These are phyloP conservation scores for Ahaetulla prasina DNA, from an alignment of 2,113 vertebrate species.

Conservation along the genomic window DNA sequence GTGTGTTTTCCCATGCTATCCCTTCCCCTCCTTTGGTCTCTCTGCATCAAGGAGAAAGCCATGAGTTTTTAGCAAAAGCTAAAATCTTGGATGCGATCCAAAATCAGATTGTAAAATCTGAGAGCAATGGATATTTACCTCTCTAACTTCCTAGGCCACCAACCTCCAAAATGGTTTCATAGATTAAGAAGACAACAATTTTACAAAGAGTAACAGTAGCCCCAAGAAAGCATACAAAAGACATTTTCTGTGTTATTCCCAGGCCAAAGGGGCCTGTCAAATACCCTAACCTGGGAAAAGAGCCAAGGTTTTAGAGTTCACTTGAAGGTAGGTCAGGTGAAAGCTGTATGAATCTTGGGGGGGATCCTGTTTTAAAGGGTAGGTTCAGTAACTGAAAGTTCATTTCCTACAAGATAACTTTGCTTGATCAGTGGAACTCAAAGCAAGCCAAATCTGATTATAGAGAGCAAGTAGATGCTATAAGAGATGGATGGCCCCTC, in stretches of 20 bases:
- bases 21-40: constrained; percentile 12
- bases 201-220: neutral
- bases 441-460: neutral
- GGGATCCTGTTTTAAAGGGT: neutral
- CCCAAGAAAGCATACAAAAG: neutral
- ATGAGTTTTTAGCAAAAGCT: constrained; percentile 18
- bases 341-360: neutral
- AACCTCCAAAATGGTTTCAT: neutral
- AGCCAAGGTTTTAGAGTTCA: neutral
- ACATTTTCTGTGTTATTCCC: neutral
- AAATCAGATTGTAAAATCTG: neutral
- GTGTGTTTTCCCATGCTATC: neutral
- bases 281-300: neutral
- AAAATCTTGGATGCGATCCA: constrained; percentile 6
- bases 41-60: constrained; percentile 32
- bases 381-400: neutral
- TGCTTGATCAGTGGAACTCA: neutral
- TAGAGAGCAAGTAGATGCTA: neutral
- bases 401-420: neutral
- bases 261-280: neutral
- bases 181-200: neutral
- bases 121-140: neutral
- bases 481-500: neutral
- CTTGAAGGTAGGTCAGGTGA: neutral
- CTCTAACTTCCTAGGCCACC: neutral